Evolutionary conservation across 1,140 invertebrate genomes (phyloP).

Genomic region (Bombus confusus): DNA sequence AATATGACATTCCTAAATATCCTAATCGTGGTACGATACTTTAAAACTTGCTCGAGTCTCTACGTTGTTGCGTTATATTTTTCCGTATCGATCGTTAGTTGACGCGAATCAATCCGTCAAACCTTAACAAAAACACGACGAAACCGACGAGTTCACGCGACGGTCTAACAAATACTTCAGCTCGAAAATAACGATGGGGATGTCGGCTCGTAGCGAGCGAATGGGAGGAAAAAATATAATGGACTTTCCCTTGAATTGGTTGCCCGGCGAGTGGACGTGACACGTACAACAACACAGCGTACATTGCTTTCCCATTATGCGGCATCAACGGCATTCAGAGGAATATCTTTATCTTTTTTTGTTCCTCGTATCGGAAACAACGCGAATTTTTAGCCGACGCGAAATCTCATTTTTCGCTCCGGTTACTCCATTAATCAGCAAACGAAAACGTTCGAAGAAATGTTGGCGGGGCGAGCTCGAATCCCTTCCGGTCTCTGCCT

Average conservation of each 20-base stretch:
- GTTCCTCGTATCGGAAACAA: not conserved
- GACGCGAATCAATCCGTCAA: not conserved
- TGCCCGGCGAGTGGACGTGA: conserved; percentile 14
- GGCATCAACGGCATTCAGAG: conserved; percentile 17
- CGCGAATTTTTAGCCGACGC: not conserved
- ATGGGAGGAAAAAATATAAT: conserved; percentile 30
- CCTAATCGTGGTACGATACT: too few relatives aligned
- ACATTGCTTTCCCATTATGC: conserved; percentile 73
- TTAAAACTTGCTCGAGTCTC: not conserved
- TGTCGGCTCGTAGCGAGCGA: not conserved
- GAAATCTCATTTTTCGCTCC: conserved; percentile 14
- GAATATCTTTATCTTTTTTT: not conserved
- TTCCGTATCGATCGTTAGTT: not conserved
- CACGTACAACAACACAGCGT: conserved; percentile 22
- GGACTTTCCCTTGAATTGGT: conserved; percentile 24
- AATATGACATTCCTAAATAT: too few relatives aligned
- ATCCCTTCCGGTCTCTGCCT: conserved; percentile 13
- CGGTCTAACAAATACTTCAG: not conserved
- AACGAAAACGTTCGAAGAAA: not conserved
- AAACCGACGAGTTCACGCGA: conserved; percentile 1
- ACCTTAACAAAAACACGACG: not conserved
- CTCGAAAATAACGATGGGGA: conserved; percentile 18
- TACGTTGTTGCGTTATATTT: not conserved
- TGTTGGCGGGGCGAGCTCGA: not conserved
- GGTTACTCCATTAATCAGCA: not conserved